A percentile compares a stretch with the other conserved stretches of the same genome.
Conservation (phyloP, 2,888 invertebrate genomes). For the Microctonus hyperodae region DNA sequence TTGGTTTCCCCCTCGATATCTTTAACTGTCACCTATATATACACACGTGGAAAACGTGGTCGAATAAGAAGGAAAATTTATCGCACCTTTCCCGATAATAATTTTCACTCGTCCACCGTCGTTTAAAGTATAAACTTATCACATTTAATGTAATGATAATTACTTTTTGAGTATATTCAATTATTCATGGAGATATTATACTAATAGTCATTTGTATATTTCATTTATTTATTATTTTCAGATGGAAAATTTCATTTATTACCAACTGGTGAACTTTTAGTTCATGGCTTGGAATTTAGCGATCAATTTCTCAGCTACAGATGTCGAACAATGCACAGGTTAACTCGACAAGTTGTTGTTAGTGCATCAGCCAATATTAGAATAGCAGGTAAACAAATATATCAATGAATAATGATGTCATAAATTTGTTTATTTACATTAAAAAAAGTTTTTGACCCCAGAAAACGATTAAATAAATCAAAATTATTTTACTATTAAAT, state of each 20-base stretch:
- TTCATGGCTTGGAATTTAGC: slow-evolving; percentile 77
- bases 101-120: background rate
- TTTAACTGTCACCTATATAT: slow-evolving; percentile 3
- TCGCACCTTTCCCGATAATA: background rate
- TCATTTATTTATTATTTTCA: slow-evolving; percentile 50
- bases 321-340: slow-evolving; percentile 76
- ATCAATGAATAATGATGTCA: background rate
- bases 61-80: background rate
- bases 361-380: slow-evolving; percentile 74
- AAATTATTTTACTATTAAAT: too few relatives aligned
- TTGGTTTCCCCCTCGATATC: slow-evolving; percentile 25
- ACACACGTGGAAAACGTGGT: slow-evolving; percentile 4
- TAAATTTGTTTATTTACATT: background rate
- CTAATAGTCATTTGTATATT: background rate
- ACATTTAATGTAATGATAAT: background rate
- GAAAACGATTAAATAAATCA: too few relatives aligned
- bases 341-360: slow-evolving; percentile 75
- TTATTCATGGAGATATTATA: background rate
- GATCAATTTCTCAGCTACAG: slow-evolving; percentile 77
- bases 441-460: too few relatives aligned
- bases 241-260: slow-evolving; percentile 80
- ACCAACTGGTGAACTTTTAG: slow-evolving; percentile 76
- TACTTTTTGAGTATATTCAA: too few relatives aligned
- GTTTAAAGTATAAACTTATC: background rate
- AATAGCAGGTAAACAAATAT: slow-evolving; percentile 70